A percentile compares a stretch with the other conserved stretches of the same genome.
phyloP scores from a whole-genome alignment of 2,797 vertebrate species.

The Myotis pilosus region DNA sequence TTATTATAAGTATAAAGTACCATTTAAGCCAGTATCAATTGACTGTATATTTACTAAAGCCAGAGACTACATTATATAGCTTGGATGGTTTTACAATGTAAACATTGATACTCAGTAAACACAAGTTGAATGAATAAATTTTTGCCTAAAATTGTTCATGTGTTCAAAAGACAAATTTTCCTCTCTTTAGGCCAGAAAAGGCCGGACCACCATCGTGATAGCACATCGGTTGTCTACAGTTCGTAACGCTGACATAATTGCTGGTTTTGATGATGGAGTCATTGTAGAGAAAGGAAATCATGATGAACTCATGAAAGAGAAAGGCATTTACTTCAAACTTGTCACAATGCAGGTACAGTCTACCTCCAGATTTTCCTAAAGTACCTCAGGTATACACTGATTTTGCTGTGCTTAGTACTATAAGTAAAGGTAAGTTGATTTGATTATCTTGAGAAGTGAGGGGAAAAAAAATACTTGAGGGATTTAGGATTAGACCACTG shows the following conservation, averaged over 20 bases:
- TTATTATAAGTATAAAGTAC: neutral
- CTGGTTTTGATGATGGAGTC: constrained; percentile 89
- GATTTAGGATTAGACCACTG: neutral
- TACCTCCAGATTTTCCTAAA: neutral
- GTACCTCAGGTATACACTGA: neutral
- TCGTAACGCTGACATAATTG: constrained; percentile 93
- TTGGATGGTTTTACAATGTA: neutral
- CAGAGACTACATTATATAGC: neutral
- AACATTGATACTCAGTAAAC: neutral
- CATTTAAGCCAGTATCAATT: neutral
- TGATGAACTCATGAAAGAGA: constrained; percentile 87
- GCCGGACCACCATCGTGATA: constrained; percentile 94
- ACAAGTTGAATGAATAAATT: neutral
- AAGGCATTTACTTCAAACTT: constrained; percentile 93
- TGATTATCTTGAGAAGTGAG: constrained; percentile 26
- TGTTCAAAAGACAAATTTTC: neutral
- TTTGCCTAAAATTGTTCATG: neutral
- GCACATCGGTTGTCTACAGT: constrained; percentile 97
- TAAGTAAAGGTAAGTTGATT: neutral
- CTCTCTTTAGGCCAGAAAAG: constrained; percentile 86
- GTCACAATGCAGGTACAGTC: constrained; percentile 93
- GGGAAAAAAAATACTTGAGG: neutral
- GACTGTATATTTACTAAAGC: neutral
- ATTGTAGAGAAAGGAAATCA: constrained; percentile 91
- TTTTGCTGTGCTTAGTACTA: neutral